Evolutionary conservation across 2,113 vertebrate genomes (phyloP).

Genomic region (Phaetusa simplex): DNA sequence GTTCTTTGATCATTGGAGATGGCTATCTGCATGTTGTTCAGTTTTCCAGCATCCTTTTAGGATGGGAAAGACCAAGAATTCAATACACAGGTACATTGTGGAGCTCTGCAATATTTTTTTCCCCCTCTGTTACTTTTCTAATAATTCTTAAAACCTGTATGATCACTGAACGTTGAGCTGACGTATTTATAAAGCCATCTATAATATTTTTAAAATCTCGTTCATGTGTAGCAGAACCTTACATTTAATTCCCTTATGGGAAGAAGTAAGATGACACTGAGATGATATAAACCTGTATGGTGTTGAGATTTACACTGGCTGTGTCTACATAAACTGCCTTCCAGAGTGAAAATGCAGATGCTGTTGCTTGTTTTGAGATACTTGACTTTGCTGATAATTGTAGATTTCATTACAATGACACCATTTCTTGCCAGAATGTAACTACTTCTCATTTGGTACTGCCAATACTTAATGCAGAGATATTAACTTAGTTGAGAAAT

Average conservation of each 20-base stretch:
- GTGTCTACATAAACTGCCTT: not conserved
- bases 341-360: not conserved
- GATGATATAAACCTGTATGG: not conserved
- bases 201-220: not conserved
- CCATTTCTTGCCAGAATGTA: not conserved
- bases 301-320: not conserved
- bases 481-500: not conserved
- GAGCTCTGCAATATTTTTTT: not conserved
- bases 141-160: not conserved
- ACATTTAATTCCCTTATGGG: not conserved
- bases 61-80: not conserved
- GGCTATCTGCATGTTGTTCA: not conserved
- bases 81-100: not conserved
- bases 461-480: not conserved
- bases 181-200: not conserved
- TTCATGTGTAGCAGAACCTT: not conserved
- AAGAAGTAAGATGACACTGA: not conserved
- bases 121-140: not conserved
- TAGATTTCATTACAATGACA: not conserved
- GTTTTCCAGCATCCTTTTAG: not conserved
- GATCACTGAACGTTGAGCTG: not conserved
- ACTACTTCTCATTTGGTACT: not conserved
- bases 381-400: not conserved
- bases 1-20: not conserved
- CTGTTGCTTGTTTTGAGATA: not conserved